Conservation (phyloP, 2,113 vertebrate species). For the Casuarius casuarius region DNA sequence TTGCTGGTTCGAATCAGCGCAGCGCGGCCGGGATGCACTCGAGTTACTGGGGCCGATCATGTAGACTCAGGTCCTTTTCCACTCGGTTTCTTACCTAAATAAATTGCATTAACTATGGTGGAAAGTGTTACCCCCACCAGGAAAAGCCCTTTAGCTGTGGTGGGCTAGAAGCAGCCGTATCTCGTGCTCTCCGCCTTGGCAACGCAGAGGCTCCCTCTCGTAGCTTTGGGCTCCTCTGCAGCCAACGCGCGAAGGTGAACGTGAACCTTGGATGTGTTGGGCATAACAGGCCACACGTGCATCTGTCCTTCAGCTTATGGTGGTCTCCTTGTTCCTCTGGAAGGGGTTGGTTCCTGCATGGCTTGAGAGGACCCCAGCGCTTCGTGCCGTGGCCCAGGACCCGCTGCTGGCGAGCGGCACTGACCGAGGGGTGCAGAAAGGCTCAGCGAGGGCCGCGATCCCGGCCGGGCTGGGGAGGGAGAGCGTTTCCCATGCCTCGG, state of each 20-base stretch:
- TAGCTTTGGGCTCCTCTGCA: not conserved
- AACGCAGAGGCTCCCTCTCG: not conserved
- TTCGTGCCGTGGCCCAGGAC: not conserved
- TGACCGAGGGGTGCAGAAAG: rapidly evolving
- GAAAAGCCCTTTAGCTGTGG: not conserved
- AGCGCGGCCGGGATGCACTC: rapidly evolving
- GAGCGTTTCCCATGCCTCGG: not conserved
- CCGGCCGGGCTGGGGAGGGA: not conserved
- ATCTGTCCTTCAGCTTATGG: not conserved
- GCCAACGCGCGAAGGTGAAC: rapidly evolving
- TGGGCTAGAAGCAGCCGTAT: not conserved
- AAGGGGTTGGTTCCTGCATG: rapidly evolving
- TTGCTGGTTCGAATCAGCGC: not conserved
- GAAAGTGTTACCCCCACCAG: not conserved
- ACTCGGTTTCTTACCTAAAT: not conserved
- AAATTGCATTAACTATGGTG: not conserved
- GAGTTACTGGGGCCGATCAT: not conserved
- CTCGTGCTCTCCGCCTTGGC: not conserved
- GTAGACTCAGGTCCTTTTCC: not conserved
- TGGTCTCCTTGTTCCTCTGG: not conserved
- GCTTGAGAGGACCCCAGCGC: not conserved
- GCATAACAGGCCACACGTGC: rapidly evolving
- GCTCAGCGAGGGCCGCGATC: not conserved
- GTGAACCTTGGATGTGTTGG: not conserved
- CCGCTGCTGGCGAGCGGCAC: not conserved